A percentile compares a stretch with the other conserved stretches of the same genome.
Evolutionary conservation across 2,113 vertebrate species (phyloP).

Genomic region (Lipophrys pholis): DNA sequence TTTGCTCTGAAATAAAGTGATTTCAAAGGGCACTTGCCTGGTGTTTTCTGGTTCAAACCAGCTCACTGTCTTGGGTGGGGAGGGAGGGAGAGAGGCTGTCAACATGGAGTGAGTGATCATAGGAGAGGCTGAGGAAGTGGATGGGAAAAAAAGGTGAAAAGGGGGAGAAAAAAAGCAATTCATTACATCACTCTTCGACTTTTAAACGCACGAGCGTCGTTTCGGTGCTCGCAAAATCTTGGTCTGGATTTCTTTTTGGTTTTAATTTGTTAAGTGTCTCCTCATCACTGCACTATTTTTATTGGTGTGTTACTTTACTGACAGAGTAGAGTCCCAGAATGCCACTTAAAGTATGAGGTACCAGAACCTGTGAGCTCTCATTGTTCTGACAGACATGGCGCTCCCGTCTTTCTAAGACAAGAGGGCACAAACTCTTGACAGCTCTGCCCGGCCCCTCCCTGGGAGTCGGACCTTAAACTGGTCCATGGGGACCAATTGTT

Average conservation of each 20-base stretch:
- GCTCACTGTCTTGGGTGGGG: background rate
- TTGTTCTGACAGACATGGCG: constrained; percentile 57
- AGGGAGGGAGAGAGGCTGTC: too few relatives aligned
- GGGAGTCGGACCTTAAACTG: constrained; percentile 14
- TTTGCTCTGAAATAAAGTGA: constrained; percentile 83
- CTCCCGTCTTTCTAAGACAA: constrained; percentile 1
- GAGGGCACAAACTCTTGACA: constrained; percentile 20
- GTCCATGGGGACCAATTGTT: constrained; percentile 12
- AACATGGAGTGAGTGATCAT: background rate
- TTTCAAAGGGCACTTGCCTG: constrained; percentile 72
- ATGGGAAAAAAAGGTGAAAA: background rate
- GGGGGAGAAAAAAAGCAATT: constrained; percentile 35
- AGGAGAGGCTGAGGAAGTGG: background rate
- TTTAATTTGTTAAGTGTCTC: constrained; percentile 25
- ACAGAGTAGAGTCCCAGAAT: constrained; percentile 51
- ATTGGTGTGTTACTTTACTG: constrained; percentile 51
- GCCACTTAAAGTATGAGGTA: constrained; percentile 47
- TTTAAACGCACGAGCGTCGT: constrained; percentile 8
- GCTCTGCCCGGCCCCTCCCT: constrained; percentile 9
- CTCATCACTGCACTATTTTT: constrained; percentile 53
- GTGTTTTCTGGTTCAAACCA: constrained; percentile 37
- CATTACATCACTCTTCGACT: constrained; percentile 12
- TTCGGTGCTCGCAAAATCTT: constrained; percentile 7
- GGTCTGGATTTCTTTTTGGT: too few relatives aligned
- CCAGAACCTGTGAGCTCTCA: constrained; percentile 15